Percentiles rank a stretch among this genome's conserved stretches.
phyloP scores from a whole-genome alignment of 2,888 invertebrate species.

The Leucophenga maculata region DNA sequence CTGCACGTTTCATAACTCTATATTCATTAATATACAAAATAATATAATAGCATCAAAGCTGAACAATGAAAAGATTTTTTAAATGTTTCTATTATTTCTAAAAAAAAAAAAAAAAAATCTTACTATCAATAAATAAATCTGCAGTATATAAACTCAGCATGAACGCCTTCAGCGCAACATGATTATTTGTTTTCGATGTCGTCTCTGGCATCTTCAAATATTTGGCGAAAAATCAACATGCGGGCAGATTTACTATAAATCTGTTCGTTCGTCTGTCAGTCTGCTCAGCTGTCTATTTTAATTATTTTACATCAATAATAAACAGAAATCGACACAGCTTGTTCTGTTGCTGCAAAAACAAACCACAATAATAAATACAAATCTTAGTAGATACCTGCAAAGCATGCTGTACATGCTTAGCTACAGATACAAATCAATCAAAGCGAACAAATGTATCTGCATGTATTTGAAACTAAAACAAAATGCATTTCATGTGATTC shows the following conservation, averaged over 20 bases:
- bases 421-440: no score
- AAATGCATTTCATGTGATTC: no score
- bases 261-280: background rate
- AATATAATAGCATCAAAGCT: no score
- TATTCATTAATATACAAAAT: no score
- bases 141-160: conserved; percentile 5
- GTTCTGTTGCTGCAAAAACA: background rate
- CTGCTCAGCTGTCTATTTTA: background rate
- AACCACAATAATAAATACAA: background rate
- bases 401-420: no score
- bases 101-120: no score
- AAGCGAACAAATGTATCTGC: no score
- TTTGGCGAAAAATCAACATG: conserved; percentile 6
- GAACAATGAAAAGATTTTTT: no score
- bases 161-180: conserved; percentile 10
- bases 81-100: no score
- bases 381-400: no score
- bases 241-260: background rate
- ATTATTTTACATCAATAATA: conserved; percentile 4
- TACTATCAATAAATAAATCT: conserved; percentile 14
- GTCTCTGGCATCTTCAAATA: background rate
- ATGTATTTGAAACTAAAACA: no score
- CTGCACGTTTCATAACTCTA: no score
- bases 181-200: conserved; percentile 19
- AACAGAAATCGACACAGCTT: background rate